phyloP scores from a whole-genome alignment of 2,113 vertebrate species.

The Corapipo altera region DNA sequence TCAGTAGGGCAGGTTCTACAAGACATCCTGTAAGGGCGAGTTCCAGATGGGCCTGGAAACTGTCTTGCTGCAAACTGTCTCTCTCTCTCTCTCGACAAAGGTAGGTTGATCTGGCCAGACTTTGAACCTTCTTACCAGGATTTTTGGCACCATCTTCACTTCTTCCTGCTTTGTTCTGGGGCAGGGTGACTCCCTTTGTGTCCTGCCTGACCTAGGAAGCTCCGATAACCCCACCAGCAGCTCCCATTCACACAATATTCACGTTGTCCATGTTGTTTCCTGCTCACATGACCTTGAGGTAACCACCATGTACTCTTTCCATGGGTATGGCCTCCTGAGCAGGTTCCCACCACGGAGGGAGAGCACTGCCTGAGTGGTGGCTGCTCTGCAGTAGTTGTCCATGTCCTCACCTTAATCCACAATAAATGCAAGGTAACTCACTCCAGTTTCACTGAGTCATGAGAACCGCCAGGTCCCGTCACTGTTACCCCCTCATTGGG shows the following conservation, averaged over 20 bases:
- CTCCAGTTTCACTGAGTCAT: background rate
- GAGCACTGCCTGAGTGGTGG: background rate
- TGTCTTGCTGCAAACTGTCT: background rate
- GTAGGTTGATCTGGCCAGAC: background rate
- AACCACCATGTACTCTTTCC: background rate
- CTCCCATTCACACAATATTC: constrained; percentile 1
- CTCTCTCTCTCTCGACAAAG: background rate
- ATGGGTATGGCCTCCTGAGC: background rate
- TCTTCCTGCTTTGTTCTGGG: background rate
- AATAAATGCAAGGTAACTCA: background rate
- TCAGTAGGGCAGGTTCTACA: background rate
- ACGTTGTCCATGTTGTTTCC: background rate
- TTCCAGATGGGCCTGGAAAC: background rate
- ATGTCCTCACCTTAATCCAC: background rate
- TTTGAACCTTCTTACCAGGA: background rate
- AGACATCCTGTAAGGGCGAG: background rate
- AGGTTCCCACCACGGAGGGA: constrained; percentile 21
- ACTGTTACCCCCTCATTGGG: fast-evolving
- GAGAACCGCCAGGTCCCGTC: background rate
- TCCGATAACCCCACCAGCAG: background rate
- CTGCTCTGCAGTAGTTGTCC: background rate
- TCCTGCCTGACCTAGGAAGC: constrained; percentile 25
- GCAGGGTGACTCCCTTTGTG: background rate
- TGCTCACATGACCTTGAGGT: background rate
- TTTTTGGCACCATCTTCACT: background rate